Base-by-base conservation (phyloP, 2,113 vertebrate species). In the Chaetorhynchus papuensis region DNA sequence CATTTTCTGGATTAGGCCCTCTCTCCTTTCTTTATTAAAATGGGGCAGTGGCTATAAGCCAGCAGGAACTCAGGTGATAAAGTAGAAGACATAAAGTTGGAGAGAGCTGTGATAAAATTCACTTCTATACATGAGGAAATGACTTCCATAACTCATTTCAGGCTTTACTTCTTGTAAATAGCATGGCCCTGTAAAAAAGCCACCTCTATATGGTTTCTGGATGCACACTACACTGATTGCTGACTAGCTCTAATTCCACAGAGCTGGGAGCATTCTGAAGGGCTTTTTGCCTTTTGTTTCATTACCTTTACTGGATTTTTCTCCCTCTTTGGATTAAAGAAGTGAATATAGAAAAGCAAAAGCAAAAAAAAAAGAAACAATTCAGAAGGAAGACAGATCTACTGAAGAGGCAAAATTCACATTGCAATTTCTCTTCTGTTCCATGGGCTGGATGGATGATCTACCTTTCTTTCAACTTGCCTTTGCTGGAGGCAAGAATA, bases 51-150 rank as follows among this genome's bases (percentile, higher is more conserved):
- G 93, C 82, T 94, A 80, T 90, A 93, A 96, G 94, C 91, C 93
- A 94, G 90, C 82, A 88, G 60, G 94, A 97, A 89, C 87, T 90
- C 90, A 9, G 74, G 95, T 93, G 92, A 96, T 96, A 93, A 96
- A 97, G 76, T 88, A 93, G 85, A 95, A 94, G 90, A 94, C 95
- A 96, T 96, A 97, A 97, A 97, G 75, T 86, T 93, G 88, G 90
- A 72, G 60, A 95, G 94, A 91, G 90, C 80, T 93, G 93, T 86
- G 94, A 97, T 97, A 97, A 97, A 97, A 96, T 96, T 83, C 94
- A 28, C 92, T 93, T 90, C 88, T 78, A 80, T 92, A 94, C 94
- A 95, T 71, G 93, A 90, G 90, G 85, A 95, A 97, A 96, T 93
- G 92, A 92, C 92, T 96, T 86, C 92, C 85, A 95, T 94, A 95